These are phyloP conservation scores for Hystrix cristata DNA, from an alignment of 2,113 vertebrate species.

Conservation along the genomic window DNA sequence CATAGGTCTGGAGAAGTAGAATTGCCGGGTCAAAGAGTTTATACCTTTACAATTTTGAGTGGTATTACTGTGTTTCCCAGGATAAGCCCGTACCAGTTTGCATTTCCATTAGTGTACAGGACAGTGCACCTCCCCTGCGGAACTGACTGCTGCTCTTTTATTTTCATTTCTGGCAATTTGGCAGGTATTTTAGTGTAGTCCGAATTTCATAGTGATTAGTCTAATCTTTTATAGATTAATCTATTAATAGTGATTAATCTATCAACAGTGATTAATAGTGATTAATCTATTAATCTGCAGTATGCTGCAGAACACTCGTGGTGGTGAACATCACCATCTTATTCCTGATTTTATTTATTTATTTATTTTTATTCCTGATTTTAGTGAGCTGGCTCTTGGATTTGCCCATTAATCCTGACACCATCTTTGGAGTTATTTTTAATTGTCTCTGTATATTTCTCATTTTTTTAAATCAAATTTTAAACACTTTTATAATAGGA, in stretches of 20 bases:
- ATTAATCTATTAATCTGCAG: too few relatives aligned
- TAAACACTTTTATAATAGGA: not conserved
- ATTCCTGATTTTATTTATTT: not conserved
- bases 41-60: not conserved
- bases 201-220: not conserved
- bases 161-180: not conserved
- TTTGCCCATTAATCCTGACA: not conserved
- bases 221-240: too few relatives aligned
- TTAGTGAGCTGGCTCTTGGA: not conserved
- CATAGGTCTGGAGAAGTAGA: not conserved
- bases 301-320: not conserved
- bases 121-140: not conserved
- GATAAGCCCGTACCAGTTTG: not conserved
- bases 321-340: not conserved
- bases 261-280: too few relatives aligned
- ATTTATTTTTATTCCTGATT: not conserved
- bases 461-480: not conserved
- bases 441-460: not conserved
- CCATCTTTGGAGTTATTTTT: slow-evolving; percentile 13
- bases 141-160: not conserved
- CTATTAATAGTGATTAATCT: too few relatives aligned
- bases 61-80: not conserved
- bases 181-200: not conserved
- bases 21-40: not conserved
- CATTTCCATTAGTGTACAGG: not conserved